Conservation (phyloP, 2,113 vertebrate genomes). For the Leptosomus discolor region DNA sequence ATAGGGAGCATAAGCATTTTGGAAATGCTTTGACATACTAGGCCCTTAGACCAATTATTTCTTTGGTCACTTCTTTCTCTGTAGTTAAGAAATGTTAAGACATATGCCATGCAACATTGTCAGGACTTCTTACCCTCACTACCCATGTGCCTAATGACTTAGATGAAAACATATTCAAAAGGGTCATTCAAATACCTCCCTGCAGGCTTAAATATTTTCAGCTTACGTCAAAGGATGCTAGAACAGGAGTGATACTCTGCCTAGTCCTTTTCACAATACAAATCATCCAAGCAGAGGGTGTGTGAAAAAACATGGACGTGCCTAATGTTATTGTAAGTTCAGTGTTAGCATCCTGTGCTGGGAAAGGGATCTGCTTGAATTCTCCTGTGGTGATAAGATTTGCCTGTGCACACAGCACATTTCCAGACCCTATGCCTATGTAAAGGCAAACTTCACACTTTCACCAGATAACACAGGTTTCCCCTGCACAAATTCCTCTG, state of each 20-base stretch:
- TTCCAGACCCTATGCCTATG: not conserved
- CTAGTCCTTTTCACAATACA: not conserved
- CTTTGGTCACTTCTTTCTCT: constrained; percentile 8
- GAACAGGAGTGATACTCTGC: not conserved
- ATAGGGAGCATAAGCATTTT: not conserved
- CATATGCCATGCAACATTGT: not conserved
- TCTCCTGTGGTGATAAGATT: not conserved
- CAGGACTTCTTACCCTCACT: not conserved
- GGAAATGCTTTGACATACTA: constrained; percentile 27
- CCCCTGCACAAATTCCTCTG: not conserved
- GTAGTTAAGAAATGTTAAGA: constrained; percentile 5
- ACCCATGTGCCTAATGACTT: not conserved
- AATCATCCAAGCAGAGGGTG: not conserved
- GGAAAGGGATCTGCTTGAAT: not conserved
- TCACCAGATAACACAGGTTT: not conserved
- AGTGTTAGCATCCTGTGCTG: not conserved
- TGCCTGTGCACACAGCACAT: not conserved
- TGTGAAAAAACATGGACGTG: not conserved
- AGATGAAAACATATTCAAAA: constrained; percentile 23
- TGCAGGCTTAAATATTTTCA: constrained; percentile 21
- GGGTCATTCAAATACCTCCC: constrained; percentile 16
- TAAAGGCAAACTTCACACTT: not conserved
- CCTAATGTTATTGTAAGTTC: not conserved
- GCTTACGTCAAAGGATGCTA: not conserved
- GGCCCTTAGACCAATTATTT: not conserved